Base-by-base conservation (phyloP, 1,140 invertebrate genomes). In the Eciton burchellii region DNA sequence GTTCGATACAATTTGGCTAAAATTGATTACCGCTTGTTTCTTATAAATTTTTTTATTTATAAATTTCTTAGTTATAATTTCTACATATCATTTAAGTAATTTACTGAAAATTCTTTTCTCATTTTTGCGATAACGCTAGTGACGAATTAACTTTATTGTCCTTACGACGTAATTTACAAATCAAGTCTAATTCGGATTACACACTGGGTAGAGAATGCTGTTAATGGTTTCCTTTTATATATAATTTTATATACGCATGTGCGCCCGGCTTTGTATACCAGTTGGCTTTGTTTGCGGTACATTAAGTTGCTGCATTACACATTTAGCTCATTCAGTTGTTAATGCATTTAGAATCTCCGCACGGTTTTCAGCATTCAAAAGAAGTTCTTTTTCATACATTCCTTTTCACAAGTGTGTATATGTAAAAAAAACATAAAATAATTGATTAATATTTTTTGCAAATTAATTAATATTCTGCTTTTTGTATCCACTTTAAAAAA, bases 121-220 rank as follows among this genome's bases (percentile, higher is more conserved):
- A 74, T 57, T 63, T 63, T 43, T 5, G 19, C 45, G 59, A 63
- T 62, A n/a, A 29, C 26, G 9, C 1, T 8, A 14, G 41, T 19
- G 12, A 43, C 45, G 19, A 52, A 76, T 41, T 63, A 76, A 63
- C 72, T 76, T 76, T 8, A 76, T 74, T 26, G 49, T 63, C 19
- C 3, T 63, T 0, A 57, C 11, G n/a, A n/a, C n/a, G 29, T 65
- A 54, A 21, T 54, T 54, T 2, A 12, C n/a, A 41, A 65, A 41
- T 76, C 19, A 56, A 24, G 24, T 63, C 19, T 45, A 76, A 4
- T 52, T 54, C 19, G 9, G 54, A 65, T 65, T 54, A 8, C 14
- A 1, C 63, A 76, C 60, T 54, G 29, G 1, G 24, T 60, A 47
- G 8, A 19, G 6, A 5, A 73, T 14, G 12, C 11, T 1, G 12